Percentiles rank a stretch among this genome's conserved stretches.
Conservation (phyloP, 1,140 invertebrate species). For the Drosophila nasuta region DNA sequence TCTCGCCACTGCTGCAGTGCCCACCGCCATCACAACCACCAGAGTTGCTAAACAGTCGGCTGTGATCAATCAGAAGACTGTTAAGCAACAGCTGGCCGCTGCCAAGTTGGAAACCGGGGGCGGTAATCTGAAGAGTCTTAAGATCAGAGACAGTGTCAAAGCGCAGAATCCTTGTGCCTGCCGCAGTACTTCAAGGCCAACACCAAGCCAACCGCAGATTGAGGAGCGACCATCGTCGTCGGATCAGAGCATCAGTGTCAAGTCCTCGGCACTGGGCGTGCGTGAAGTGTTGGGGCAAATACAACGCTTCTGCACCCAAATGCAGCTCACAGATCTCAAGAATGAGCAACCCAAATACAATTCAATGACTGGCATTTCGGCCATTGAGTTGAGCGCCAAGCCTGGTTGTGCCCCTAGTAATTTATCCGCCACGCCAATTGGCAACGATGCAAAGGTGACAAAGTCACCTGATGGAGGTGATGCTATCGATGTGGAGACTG, state of each 20-base stretch:
- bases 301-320: slow-evolving; percentile 66
- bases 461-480: slow-evolving; percentile 16
- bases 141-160: slow-evolving; percentile 23
- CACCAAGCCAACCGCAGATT: slow-evolving; percentile 1
- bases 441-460: not conserved
- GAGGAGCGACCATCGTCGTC: slow-evolving; percentile 53
- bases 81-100: slow-evolving; percentile 32
- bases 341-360: slow-evolving; percentile 29
- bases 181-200: slow-evolving; percentile 48
- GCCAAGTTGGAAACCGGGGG: not conserved
- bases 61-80: slow-evolving; percentile 24
- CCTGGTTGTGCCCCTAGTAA: not conserved
- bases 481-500: slow-evolving; percentile 35
- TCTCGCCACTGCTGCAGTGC: slow-evolving; percentile 1
- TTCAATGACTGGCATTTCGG: not conserved
- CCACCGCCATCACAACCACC: not conserved
- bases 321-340: slow-evolving; percentile 52
- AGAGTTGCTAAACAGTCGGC: slow-evolving; percentile 34
- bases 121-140: slow-evolving; percentile 12
- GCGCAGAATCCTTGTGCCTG: slow-evolving; percentile 49
- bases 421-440: not conserved
- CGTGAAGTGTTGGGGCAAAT: slow-evolving; percentile 70
- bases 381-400: slow-evolving; percentile 3
- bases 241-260: slow-evolving; percentile 51
- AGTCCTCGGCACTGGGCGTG: slow-evolving; percentile 68